Percentiles rank a stretch among this genome's conserved stretches.
phyloP scores from a whole-genome alignment of 2,888 invertebrate genomes.

The Ectemnius continuus region DNA sequence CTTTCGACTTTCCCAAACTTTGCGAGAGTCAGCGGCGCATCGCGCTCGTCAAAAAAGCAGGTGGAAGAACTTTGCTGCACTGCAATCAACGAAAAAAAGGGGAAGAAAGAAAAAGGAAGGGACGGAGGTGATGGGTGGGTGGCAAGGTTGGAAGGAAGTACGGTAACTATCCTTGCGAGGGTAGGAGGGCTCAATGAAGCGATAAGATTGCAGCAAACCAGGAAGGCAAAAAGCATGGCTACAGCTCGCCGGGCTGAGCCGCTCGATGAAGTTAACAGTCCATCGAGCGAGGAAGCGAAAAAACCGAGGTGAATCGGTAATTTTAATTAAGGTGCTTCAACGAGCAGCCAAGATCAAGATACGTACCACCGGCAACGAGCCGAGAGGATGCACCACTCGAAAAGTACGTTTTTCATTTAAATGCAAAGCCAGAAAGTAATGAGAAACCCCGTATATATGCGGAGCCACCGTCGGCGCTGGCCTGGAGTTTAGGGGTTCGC shows the following conservation, averaged over 20 bases:
- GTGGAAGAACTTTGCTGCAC: no score
- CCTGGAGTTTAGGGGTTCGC: no score
- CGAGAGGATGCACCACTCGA: slow-evolving; percentile 29
- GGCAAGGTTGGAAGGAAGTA: no score
- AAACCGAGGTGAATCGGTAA: slow-evolving; percentile 32
- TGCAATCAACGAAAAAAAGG: no score
- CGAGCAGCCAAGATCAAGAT: slow-evolving; percentile 33
- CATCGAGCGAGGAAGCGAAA: slow-evolving; percentile 1
- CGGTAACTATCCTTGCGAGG: background rate
- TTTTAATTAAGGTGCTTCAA: slow-evolving; percentile 48
- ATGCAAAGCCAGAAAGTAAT: slow-evolving; percentile 53
- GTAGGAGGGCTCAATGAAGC: slow-evolving; percentile 25
- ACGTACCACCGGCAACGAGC: slow-evolving; percentile 20
- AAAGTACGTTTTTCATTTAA: slow-evolving; percentile 56
- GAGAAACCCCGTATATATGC: slow-evolving; percentile 25
- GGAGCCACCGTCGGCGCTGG: background rate
- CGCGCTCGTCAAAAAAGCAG: no score
- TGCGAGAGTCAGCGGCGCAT: no score
- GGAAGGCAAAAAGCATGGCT: background rate
- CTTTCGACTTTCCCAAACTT: no score
- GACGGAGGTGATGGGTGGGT: no score
- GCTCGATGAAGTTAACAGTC: slow-evolving; percentile 6
- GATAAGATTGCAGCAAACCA: slow-evolving; percentile 18
- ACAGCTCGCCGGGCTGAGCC: no score
- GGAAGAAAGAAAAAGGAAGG: no score